Evolutionary conservation across 2,113 vertebrate genomes (phyloP).

Genomic region (Cyphomyrus plagiostoma): DNA sequence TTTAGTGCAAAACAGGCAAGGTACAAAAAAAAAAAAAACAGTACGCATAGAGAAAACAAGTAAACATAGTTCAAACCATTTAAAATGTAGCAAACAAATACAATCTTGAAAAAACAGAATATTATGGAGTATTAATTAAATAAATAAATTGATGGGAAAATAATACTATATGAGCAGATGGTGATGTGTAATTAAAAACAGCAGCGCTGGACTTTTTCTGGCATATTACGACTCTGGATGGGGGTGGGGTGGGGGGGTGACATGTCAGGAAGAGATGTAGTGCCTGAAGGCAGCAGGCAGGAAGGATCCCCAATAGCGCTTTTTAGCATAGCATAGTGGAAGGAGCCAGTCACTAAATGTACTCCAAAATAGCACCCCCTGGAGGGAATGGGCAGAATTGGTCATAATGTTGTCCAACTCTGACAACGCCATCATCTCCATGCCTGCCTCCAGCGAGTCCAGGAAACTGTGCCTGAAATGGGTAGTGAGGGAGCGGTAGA

Average conservation of each 20-base stretch:
- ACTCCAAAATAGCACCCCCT: neutral
- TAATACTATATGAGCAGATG: neutral
- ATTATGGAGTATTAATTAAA: neutral
- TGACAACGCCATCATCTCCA: neutral
- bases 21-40: neutral
- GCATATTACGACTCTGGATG: neutral
- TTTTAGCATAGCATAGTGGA: neutral
- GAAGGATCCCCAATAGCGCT: neutral
- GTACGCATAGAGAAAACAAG: neutral
- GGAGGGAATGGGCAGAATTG: neutral
- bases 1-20: neutral
- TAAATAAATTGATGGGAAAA: neutral
- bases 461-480: neutral
- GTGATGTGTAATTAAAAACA: neutral
- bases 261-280: neutral
- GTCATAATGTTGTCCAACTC: neutral
- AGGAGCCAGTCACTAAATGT: neutral
- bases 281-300: neutral
- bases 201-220: neutral
- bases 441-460: neutral
- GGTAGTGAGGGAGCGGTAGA: neutral
- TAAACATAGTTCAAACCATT: neutral
- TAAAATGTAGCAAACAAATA: neutral
- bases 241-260: neutral
- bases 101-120: neutral